Percentiles rank a stretch among this genome's conserved stretches.
Conservation (phyloP, 2,113 vertebrate genomes). For the Dromaius novaehollandiae region DNA sequence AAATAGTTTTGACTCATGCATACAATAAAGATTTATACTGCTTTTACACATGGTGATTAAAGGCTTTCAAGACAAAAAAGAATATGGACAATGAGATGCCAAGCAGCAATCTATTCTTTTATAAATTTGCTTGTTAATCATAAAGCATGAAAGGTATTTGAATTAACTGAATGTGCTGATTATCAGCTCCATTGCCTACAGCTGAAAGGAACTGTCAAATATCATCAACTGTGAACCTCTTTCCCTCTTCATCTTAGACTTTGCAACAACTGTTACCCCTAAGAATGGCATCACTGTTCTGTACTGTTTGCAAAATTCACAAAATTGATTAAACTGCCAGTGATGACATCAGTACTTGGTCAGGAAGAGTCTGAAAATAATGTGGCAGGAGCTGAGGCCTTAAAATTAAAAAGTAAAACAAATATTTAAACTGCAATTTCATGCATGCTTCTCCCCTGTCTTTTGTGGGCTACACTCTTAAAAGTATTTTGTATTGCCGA, state of each 20-base stretch:
- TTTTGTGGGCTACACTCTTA: background rate
- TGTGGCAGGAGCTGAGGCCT: background rate
- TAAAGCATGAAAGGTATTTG: conserved; percentile 41
- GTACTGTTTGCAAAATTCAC: conserved; percentile 21
- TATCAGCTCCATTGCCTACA: conserved; percentile 46
- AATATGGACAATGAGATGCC: background rate
- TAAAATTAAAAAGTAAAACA: background rate
- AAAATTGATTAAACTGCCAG: conserved; percentile 25
- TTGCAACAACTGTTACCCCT: conserved; percentile 18
- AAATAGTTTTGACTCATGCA: background rate
- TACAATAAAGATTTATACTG: background rate
- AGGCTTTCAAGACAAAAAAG: conserved; percentile 3
- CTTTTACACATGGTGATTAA: background rate
- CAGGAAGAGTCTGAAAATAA: conserved; percentile 26
- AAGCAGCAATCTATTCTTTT: conserved; percentile 30
- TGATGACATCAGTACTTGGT: conserved; percentile 41
- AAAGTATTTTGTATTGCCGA: background rate
- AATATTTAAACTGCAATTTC: background rate
- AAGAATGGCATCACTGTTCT: conserved; percentile 21
- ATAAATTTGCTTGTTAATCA: conserved; percentile 48
- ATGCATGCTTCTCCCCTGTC: background rate
- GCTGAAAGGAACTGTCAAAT: conserved; percentile 58
- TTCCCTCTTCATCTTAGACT: conserved; percentile 8
- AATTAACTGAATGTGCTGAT: conserved; percentile 39
- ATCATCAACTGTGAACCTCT: conserved; percentile 32